Evolutionary conservation across 2,113 vertebrate genomes (phyloP).

Genomic region (Microtus ochrogaster): DNA sequence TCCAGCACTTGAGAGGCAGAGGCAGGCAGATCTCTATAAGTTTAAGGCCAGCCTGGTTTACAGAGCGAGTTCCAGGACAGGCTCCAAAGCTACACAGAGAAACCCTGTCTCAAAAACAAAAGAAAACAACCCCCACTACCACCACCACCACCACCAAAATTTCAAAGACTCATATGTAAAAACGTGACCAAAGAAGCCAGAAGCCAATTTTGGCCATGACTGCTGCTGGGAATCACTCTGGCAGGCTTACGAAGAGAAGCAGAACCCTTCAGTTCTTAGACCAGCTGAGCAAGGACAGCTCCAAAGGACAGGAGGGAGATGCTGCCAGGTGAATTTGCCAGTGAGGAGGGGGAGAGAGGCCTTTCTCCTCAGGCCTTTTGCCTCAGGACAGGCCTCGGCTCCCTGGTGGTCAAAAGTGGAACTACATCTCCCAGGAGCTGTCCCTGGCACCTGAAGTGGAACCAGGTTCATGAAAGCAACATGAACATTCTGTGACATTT

Average conservation of each 20-base stretch:
- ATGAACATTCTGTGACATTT: not conserved
- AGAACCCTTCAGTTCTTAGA: not conserved
- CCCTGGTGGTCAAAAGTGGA: too few species aligned
- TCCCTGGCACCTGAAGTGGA: fast-evolving
- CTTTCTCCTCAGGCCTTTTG: too few species aligned
- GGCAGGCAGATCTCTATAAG: too few species aligned
- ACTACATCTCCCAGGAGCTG: fast-evolving
- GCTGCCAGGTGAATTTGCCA: not conserved
- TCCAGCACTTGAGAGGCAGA: too few species aligned
- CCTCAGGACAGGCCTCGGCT: not conserved
- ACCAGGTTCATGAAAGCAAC: too few species aligned
- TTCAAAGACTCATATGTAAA: not conserved
- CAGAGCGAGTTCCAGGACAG: too few species aligned
- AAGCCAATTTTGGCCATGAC: not conserved
- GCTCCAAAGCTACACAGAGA: too few species aligned
- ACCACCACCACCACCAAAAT: too few species aligned
- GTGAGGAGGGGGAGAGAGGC: not conserved
- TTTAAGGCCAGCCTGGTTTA: too few species aligned
- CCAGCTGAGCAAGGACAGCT: not conserved
- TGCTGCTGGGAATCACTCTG: not conserved
- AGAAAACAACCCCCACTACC: too few species aligned
- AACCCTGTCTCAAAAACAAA: too few species aligned
- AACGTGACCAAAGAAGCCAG: not conserved
- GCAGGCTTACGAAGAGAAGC: not conserved
- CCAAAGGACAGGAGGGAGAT: not conserved